Conservation (phyloP, 35 echinoderm and acorn worm species). For the Nesometra sesokonis region DNA sequence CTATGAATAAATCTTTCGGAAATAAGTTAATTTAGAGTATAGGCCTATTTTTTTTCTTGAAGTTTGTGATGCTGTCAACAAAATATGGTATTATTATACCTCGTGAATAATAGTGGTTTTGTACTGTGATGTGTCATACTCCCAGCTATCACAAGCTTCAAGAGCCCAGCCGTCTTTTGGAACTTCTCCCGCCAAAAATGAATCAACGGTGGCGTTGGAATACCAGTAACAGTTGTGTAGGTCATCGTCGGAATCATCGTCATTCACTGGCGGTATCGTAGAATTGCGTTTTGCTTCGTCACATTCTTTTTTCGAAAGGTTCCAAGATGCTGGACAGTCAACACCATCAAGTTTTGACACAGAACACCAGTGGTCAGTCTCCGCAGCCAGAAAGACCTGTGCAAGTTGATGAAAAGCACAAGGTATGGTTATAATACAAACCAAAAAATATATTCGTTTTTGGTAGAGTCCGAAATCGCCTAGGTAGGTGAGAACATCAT, state of each 20-base stretch:
- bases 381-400: conserved; percentile 73
- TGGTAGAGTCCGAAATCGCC: conserved; percentile 88
- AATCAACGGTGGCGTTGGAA: background rate
- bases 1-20: too few relatives aligned
- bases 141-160: conserved; percentile 39
- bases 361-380: conserved; percentile 72
- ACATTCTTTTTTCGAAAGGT: background rate
- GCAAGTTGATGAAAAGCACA: conserved; percentile 53
- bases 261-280: conserved; percentile 21
- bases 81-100: background rate
- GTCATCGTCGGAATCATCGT: background rate
- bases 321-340: background rate
- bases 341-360: conserved; percentile 12
- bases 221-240: conserved; percentile 23
- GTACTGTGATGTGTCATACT: conserved; percentile 36
- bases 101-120: conserved; percentile 38
- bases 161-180: background rate
- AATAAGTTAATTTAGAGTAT: too few relatives aligned
- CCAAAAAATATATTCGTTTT: conserved; percentile 39
- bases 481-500: conserved; percentile 57
- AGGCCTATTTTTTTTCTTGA: too few relatives aligned
- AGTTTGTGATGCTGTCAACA: too few relatives aligned
- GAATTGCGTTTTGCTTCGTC: conserved; percentile 2
- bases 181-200: background rate
- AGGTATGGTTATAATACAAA: conserved; percentile 40